Evolutionary conservation across 2,888 invertebrate species (phyloP).

Genomic region (Chydorus sphaericus): DNA sequence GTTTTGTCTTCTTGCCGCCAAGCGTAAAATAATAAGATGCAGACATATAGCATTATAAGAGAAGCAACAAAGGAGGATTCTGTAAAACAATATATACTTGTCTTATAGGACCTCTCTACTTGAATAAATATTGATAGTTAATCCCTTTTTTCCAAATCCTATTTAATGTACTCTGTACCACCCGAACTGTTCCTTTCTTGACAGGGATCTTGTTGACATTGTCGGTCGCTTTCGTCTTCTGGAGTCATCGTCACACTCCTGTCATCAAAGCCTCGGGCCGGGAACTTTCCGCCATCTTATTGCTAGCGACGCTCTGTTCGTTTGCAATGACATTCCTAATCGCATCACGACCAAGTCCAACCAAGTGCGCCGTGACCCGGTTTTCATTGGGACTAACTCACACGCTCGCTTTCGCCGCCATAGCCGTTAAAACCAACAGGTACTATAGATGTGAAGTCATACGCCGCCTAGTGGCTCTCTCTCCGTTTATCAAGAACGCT

Average conservation of each 20-base stretch:
- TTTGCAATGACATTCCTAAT: slow-evolving; percentile 38
- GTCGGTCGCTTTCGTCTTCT: slow-evolving; percentile 34
- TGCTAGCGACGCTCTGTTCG: slow-evolving; percentile 35
- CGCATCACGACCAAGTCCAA: slow-evolving; percentile 33
- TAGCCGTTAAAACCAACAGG: slow-evolving; percentile 38
- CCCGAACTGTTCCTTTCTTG: too few species aligned
- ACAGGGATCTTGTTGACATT: slow-evolving; percentile 34
- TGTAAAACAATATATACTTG: background rate
- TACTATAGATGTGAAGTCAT: background rate
- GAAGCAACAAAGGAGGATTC: too few species aligned
- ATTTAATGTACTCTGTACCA: too few species aligned
- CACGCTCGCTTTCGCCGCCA: slow-evolving; percentile 38
- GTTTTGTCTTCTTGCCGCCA: too few species aligned
- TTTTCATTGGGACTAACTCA: slow-evolving; percentile 39
- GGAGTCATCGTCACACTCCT: slow-evolving; percentile 36
- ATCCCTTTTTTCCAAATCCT: too few species aligned
- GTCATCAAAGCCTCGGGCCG: slow-evolving; percentile 40
- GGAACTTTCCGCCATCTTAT: slow-evolving; percentile 35
- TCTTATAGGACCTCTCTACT: background rate
- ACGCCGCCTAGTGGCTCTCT: too few species aligned
- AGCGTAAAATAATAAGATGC: too few species aligned
- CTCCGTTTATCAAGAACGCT: background rate
- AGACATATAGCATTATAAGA: too few species aligned
- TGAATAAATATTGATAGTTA: too few species aligned
- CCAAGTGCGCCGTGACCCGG: slow-evolving; percentile 35